Evolutionary conservation across 2,113 vertebrate species (phyloP).

Genomic region (Caloenas nicobarica): DNA sequence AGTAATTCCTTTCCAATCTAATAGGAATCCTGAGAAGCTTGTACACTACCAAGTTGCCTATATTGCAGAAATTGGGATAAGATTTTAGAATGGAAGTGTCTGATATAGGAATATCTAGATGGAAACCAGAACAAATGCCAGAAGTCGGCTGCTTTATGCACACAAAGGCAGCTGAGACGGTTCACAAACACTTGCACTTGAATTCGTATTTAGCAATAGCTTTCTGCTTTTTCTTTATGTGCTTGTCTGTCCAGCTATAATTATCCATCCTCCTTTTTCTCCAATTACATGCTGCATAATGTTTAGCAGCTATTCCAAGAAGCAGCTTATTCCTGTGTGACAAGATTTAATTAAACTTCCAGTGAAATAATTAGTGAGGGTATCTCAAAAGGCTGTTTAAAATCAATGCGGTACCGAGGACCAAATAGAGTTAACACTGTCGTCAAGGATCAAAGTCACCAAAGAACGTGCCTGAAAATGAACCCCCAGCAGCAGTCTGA

Average conservation of each 20-base stretch:
- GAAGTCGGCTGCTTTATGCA: neutral
- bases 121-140: neutral
- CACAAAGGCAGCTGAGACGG: neutral
- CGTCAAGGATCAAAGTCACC: conserved; percentile 80
- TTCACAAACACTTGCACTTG: neutral
- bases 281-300: conserved; percentile 31
- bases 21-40: neutral
- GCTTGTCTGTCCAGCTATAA: conserved; percentile 21
- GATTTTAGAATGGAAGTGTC: neutral
- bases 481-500: conserved; percentile 64
- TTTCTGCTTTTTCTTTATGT: conserved; percentile 15
- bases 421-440: conserved; percentile 83
- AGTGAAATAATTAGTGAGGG: conserved; percentile 81
- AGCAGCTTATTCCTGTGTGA: conserved; percentile 75
- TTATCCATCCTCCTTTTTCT: conserved; percentile 25
- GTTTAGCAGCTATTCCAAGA: conserved; percentile 63
- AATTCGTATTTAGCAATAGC: conserved; percentile 3
- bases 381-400: conserved; percentile 77
- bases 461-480: conserved; percentile 71
- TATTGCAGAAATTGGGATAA: neutral
- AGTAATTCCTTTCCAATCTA: neutral
- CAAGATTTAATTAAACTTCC: conserved; percentile 82
- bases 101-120: neutral
- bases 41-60: neutral
- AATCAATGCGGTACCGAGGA: conserved; percentile 71